Evolutionary conservation across 2,113 vertebrate species (phyloP).

Genomic region (Notechis scutatus): DNA sequence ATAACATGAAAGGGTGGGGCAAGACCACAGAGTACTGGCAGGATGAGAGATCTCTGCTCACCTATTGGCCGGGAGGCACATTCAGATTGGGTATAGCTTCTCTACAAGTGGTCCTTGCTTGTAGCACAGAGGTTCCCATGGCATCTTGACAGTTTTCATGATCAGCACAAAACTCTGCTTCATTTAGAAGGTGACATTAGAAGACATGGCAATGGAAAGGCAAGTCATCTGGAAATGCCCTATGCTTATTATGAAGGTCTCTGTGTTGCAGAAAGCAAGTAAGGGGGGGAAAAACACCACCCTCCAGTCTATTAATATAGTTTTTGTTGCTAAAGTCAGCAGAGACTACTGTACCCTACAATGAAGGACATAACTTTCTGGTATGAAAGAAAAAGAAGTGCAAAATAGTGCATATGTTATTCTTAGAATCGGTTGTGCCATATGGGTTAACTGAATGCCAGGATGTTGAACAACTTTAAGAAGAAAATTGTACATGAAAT

Average conservation of each 20-base stretch:
- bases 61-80: not conserved
- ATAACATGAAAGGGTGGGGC: not conserved
- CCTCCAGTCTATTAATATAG: not conserved
- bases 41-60: not conserved
- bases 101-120: not conserved
- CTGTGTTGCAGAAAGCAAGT: not conserved
- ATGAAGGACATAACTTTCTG: constrained; percentile 11
- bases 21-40: not conserved
- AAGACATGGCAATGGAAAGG: not conserved
- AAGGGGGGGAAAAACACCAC: not conserved
- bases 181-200: not conserved
- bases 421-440: constrained; percentile 20
- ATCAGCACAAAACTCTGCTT: not conserved
- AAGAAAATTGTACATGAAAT: constrained; percentile 1
- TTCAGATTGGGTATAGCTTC: not conserved
- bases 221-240: not conserved
- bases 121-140: not conserved
- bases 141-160: not conserved
- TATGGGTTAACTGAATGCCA: constrained; percentile 33
- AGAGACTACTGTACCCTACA: not conserved
- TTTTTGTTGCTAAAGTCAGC: constrained; percentile 21
- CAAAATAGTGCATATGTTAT: constrained; percentile 28
- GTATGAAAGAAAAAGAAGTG: constrained; percentile 9
- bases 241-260: not conserved
- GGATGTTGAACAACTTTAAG: not conserved